Base-by-base conservation (phyloP, 1,140 invertebrate genomes). In the Sitodiplosis mosellana region DNA sequence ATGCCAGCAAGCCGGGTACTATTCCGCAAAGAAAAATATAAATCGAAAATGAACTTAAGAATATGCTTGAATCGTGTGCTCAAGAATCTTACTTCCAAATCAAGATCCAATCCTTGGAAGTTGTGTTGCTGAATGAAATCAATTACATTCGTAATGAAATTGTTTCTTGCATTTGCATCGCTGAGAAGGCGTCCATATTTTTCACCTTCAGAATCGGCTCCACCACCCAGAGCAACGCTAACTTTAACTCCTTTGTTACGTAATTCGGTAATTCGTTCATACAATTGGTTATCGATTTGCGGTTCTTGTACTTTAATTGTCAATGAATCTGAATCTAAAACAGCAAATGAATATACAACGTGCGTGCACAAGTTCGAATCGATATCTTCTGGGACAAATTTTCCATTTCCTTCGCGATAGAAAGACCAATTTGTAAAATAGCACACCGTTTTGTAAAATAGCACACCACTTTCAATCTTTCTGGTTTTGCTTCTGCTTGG, bases 391-490 rank as follows among this genome's bases (percentile, higher is more conserved):
- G 87, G 87, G 7, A 78, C 57, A 54, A 82, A 91, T 57, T 86
- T 85, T n/a, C 84, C 88, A 45, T 69, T 59, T 0, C 80, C 83
- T 49, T 76, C 76, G 41, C 87, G 74, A 56, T 88, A 89, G 82
- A 87, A 91, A 12, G 87, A 85, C 89, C 89, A 93, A 56, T 91
- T 92, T 1, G 87, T 90, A 57, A 90, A 92, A 58, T 92, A 93
- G 52, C 88, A 93, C 1, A 92, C 83, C 0, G 92, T 70, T 68
- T 84, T 77, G 51, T n/a, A n/a, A n/a, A n/a, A n/a, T n/a, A n/a
- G n/a, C n/a, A n/a, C n/a, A n/a, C n/a, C n/a, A n/a, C n/a, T n/a
- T n/a, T n/a, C n/a, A n/a, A n/a, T n/a, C n/a, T n/a, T n/a, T n/a
- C n/a, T n/a, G n/a, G n/a, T n/a, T n/a, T n/a, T n/a, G n/a, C n/a